These are phyloP conservation scores for Conus ventricosus DNA, from an alignment of 1,140 invertebrate species.

Conservation along the genomic window DNA sequence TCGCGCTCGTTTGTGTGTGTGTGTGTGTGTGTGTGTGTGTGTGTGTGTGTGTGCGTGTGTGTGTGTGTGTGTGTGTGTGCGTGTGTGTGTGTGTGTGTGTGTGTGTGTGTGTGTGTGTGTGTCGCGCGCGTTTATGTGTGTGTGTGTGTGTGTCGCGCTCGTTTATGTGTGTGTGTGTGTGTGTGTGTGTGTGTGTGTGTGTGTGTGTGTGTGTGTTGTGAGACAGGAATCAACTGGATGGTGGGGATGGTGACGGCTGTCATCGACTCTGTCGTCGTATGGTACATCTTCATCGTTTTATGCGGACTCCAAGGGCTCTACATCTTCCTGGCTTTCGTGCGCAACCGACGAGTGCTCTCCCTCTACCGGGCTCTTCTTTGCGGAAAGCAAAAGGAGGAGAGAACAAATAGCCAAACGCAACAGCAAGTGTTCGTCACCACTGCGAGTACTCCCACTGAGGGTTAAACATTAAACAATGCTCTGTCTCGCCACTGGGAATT, in stretches of 20 bases:
- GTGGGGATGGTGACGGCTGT: conserved; percentile 74
- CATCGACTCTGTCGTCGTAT: conserved; percentile 51
- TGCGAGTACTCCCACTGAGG: neutral
- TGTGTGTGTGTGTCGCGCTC: neutral
- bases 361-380: conserved; percentile 23
- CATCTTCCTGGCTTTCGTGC: conserved; percentile 55
- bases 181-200: conserved; percentile 20
- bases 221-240: conserved; percentile 75
- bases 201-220: too few relatives aligned
- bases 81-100: too few relatives aligned
- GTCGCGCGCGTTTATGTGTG: too few relatives aligned
- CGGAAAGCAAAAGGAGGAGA: neutral
- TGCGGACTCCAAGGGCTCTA: conserved; percentile 74
- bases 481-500: too few relatives aligned
- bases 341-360: conserved; percentile 23
- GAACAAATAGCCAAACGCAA: neutral
- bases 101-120: neutral
- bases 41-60: neutral
- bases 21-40: neutral
- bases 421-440: neutral
- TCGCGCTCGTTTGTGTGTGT: too few relatives aligned
- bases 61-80: neutral
- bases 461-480: too few relatives aligned
- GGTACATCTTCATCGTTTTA: conserved; percentile 73
- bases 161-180: conserved; percentile 9